These are phyloP conservation scores for Saccostrea echinata DNA, from an alignment of 1,140 invertebrate species.

Conservation along the genomic window DNA sequence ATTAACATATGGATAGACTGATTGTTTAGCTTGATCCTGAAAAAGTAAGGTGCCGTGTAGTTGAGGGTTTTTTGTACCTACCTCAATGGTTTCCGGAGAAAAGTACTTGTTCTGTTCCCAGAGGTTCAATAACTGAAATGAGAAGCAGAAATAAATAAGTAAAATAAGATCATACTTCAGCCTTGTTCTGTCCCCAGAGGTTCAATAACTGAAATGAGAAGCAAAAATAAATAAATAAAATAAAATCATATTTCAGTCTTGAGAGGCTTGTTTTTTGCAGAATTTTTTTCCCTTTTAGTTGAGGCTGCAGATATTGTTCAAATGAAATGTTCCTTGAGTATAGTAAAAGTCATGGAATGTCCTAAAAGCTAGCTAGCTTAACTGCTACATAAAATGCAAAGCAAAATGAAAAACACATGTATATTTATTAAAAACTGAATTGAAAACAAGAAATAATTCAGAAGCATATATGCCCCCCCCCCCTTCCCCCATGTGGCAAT, in stretches of 20 bases:
- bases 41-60: background rate
- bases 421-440: no score
- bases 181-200: constrained; percentile 97
- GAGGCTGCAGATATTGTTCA: no score
- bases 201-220: constrained; percentile 85
- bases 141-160: constrained; percentile 25
- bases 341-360: no score
- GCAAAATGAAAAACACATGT: no score
- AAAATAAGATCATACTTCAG: constrained; percentile 4
- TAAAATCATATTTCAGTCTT: constrained; percentile 81
- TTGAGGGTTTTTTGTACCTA: constrained; percentile 64
- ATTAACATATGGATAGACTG: background rate
- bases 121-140: constrained; percentile 87
- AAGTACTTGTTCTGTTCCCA: constrained; percentile 99
- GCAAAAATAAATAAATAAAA: constrained; percentile 16
- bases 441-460: no score
- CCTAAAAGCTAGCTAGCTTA: no score
- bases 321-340: no score
- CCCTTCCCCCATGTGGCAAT: no score
- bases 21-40: background rate
- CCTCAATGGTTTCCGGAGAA: constrained; percentile 89
- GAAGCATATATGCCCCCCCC: no score
- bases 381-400: no score
- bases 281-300: background rate
- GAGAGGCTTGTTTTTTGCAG: no score